Percentiles rank a stretch among this genome's conserved stretches.
These are phyloP conservation scores for Cyphomyrus plagiostoma DNA, from an alignment of 2,113 vertebrate species.

Conservation along the genomic window DNA sequence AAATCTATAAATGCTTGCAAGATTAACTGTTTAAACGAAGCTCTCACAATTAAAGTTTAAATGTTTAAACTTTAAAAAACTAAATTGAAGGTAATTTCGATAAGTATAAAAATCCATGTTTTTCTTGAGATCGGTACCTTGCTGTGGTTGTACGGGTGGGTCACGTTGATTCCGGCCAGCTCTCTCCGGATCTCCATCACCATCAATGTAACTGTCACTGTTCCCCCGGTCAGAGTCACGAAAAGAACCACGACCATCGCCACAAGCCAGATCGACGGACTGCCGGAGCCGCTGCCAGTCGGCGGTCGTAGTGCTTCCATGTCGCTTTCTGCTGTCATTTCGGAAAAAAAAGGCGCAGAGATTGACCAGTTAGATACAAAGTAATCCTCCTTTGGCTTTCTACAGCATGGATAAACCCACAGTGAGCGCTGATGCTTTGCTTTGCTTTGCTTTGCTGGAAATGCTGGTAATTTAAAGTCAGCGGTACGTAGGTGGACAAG, in stretches of 20 bases:
- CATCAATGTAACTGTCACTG: neutral
- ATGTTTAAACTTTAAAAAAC: neutral
- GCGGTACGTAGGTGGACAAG: neutral
- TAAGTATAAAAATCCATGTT: neutral
- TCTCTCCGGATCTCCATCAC: constrained; percentile 4
- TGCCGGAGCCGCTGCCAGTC: neutral
- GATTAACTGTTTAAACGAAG: neutral
- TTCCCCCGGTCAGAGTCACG: neutral
- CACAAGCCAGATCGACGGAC: neutral
- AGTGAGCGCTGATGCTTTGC: neutral
- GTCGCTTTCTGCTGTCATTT: neutral
- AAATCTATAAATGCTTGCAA: neutral
- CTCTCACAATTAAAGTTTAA: neutral
- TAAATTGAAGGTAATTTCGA: neutral
- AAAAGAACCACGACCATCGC: neutral
- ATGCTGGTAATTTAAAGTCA: neutral
- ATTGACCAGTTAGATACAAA: neutral
- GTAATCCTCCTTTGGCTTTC: neutral
- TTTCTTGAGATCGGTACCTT: neutral
- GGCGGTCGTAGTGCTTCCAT: neutral
- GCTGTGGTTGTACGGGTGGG: neutral
- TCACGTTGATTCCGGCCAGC: neutral
- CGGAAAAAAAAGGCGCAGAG: neutral
- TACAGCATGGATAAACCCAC: neutral
- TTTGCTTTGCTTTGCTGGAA: neutral